Evolutionary conservation across 2,888 invertebrate species (phyloP).

Genomic region (Philonicus albiceps): DNA sequence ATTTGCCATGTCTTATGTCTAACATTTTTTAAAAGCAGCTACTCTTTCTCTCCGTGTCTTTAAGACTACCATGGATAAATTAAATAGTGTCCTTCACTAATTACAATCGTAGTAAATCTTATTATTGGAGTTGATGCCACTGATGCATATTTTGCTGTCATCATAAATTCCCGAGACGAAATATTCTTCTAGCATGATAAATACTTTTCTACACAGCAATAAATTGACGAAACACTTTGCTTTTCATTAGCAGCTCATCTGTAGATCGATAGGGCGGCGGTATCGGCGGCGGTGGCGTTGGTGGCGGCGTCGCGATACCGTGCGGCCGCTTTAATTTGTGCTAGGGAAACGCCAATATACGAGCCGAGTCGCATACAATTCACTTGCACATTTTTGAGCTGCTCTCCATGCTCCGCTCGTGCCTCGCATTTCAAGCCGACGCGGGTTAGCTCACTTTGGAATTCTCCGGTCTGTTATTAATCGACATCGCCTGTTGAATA

Average conservation of each 20-base stretch:
- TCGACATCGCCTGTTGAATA: slow-evolving; percentile 19
- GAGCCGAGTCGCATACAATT: neutral
- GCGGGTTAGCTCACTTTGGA: neutral
- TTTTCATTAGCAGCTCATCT: neutral
- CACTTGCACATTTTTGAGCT: neutral
- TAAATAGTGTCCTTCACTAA: neutral
- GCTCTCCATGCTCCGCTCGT: neutral
- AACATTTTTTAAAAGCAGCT: too few species aligned
- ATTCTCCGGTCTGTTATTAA: slow-evolving; percentile 4
- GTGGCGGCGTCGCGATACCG: neutral
- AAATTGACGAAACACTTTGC: neutral
- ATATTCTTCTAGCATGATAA: neutral
- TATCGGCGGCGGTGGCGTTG: too few species aligned
- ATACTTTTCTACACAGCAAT: neutral
- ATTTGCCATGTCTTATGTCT: too few species aligned
- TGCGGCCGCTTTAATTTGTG: neutral
- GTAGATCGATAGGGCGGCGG: neutral
- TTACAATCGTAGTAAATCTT: neutral
- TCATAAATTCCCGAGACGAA: neutral
- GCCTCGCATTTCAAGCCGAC: neutral
- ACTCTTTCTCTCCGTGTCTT: too few species aligned
- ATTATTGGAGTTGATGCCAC: neutral
- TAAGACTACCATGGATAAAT: too few species aligned
- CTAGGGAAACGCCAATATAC: neutral
- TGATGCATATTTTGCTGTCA: neutral